Base-by-base conservation (phyloP, 2,797 vertebrate species). In the Enteromius anoplus region DNA sequence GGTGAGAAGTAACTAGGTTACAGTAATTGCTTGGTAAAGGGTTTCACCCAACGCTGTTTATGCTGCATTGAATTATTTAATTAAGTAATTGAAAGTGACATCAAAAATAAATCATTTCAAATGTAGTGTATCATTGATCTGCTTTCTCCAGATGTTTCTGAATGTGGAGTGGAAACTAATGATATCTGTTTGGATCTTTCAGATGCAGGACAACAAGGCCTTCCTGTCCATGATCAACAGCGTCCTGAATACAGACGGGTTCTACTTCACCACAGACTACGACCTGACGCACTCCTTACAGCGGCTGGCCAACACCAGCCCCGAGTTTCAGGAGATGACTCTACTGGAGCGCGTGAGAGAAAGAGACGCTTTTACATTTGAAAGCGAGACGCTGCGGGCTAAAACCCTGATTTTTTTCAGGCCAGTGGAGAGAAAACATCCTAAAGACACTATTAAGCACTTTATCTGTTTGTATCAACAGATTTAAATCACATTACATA, bases 241-340 rank as follows among this genome's bases (percentile, higher is more conserved):
- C 14, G 94, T 98, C 81, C 93, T 99, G 85, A 95, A 93, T 0
- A 95, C 96, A 71, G 98, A 98, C 1, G 96, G 97, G 29, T 97
- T 97, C 93, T 99, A 97, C 93, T 99, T 98, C 87, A 95, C 97
- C n/a, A 96, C 96, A 1, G 96, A 96, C 0, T 99, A 98, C 0
- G 98, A 99, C 90, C 90, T 99, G 84, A 99, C 97, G 0, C 98
- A 99, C 88, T 96, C 95, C 1, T 92, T 99, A 87, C 98, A 99
- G 53, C 95, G 97, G 2, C 89, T 99, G 73, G 96, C 97, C 62
- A 99, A 99, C 92, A 99, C 98, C 0, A 99, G 98, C 92, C 98
- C 98, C 0, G 97, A 99, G 89, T 99, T 99, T 83, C 98, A 99
- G 90, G 98, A 99, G 91, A 98, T 98, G 97, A 98, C 96, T 83